phyloP scores from a whole-genome alignment of 2,113 vertebrate species.

The Indri indri region DNA sequence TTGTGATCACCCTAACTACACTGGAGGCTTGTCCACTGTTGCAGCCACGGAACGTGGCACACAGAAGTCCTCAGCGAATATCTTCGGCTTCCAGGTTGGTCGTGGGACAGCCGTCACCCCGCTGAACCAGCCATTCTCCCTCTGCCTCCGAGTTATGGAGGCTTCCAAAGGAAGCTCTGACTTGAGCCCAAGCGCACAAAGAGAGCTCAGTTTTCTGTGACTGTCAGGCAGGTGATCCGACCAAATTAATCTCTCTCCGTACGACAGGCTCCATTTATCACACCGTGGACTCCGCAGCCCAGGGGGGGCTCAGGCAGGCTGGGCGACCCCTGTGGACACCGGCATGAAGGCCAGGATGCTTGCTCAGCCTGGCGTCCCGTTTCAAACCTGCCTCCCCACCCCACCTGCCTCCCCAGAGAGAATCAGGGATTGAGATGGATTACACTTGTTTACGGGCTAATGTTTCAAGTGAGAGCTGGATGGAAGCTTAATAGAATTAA shows the following conservation, averaged over 20 bases:
- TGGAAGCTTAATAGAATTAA: slow-evolving; percentile 43
- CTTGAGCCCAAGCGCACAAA: fast-evolving
- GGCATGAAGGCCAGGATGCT: neutral
- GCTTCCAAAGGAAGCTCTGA: neutral
- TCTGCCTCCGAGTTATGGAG: neutral
- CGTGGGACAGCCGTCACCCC: neutral
- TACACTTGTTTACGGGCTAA: slow-evolving; percentile 47
- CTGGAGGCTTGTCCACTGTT: fast-evolving
- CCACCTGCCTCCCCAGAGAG: neutral
- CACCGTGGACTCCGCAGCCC: neutral
- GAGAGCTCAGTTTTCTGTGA: neutral
- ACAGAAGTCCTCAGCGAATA: fast-evolving
- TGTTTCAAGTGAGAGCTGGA: slow-evolving; percentile 34
- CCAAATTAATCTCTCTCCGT: slow-evolving; percentile 39
- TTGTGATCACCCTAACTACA: no score
- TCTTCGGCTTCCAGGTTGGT: neutral
- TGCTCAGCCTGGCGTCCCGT: neutral
- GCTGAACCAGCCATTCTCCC: neutral
- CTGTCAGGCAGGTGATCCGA: neutral
- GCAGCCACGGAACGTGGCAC: neutral
- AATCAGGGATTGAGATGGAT: neutral
- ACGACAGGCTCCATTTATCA: neutral
- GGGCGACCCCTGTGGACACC: neutral
- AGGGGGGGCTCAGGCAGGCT: neutral
- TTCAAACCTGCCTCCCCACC: neutral